Percentiles rank a stretch among this genome's conserved stretches.
Conservation (phyloP, 2,888 invertebrate genomes). For the Lampropteryx suffumata region DNA sequence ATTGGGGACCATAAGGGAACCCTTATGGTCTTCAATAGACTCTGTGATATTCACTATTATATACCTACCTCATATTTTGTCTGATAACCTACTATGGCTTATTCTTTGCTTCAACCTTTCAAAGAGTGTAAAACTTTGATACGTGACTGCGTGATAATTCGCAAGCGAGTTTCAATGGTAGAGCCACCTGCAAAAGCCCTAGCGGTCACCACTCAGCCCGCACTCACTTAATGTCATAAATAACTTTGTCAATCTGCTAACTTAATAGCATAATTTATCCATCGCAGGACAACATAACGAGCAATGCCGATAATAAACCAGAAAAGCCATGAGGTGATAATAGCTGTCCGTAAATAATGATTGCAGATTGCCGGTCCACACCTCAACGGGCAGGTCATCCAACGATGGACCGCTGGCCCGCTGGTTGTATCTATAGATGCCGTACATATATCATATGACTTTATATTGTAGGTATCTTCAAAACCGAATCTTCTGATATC, state of each 20-base stretch:
- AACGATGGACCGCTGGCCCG: conserved; percentile 35
- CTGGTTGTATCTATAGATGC: conserved; percentile 9
- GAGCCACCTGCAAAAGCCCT: conserved; percentile 43
- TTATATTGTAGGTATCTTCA: conserved; percentile 25
- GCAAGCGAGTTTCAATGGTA: conserved; percentile 36
- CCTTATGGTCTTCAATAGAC: too few species aligned
- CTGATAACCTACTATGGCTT: too few species aligned
- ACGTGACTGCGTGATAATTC: not conserved
- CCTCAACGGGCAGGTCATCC: conserved; percentile 60
- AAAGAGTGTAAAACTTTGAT: too few species aligned
- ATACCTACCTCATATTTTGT: too few species aligned
- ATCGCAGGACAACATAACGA: conserved; percentile 80
- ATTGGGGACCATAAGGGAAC: too few species aligned
- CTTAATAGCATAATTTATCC: conserved; percentile 83
- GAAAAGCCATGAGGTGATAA: conserved; percentile 82
- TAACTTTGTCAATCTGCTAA: conserved; percentile 83
- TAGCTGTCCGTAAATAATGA: conserved; percentile 82
- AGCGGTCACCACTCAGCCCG: conserved; percentile 67
- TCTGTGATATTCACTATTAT: too few species aligned
- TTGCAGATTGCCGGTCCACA: conserved; percentile 77
- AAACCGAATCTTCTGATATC: conserved; percentile 27
- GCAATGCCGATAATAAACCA: conserved; percentile 80
- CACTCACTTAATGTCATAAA: conserved; percentile 78
- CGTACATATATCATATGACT: not conserved
- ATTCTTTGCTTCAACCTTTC: too few species aligned